Evolutionary conservation across 2,888 invertebrate genomes (phyloP), one percentile per base, ranked within the genome.

Genomic region (Phalangium opilio): DNA sequence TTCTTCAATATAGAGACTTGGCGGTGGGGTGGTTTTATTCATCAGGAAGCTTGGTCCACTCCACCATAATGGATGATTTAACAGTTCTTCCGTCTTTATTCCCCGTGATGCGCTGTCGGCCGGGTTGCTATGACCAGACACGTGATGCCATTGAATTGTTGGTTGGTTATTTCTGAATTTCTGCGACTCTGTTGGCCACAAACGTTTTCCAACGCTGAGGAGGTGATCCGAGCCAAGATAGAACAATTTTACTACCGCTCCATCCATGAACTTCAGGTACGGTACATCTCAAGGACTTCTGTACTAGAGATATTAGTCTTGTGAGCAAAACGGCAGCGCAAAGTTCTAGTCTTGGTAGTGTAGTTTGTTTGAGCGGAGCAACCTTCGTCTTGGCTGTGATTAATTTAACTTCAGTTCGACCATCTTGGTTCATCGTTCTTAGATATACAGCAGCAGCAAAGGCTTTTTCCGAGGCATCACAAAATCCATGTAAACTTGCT

Each of bases 71-170:
- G n/a, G 3, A 19, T 33, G 36, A 5, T 36, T n/a, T 15, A 20
- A 12, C 15, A 59, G 35, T 21, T 56, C 49, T 2, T 33, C 21
- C 1, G 47, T 18, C 0, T 45, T 43, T 10, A 49, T n/a, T 20
- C 60, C 58, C 36, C 58, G 17, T 0, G 61, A 55, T 1, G 57
- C 58, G 14, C 57, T 46, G 43, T 64, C 63, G 1, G 62, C 62
- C 1, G 63, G 61, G 47, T 64, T 64, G 3, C 52, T 43, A 1
- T 50, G 40, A 57, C 27, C 27, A 27, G 27, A 8, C 5, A 27
- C 27, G 8, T 27, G 27, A 38, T 50, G 41, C 60, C 59, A 60
- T 8, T 52, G 43, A 0, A 53, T 41, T 18, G 45, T 36, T 12
- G 49, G 18, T 8, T 55, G 35, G 3, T 34, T 41, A 2, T 50